These are phyloP conservation scores for Rhyacophila brunnea DNA, from an alignment of 1,140 invertebrate species.

Conservation along the genomic window DNA sequence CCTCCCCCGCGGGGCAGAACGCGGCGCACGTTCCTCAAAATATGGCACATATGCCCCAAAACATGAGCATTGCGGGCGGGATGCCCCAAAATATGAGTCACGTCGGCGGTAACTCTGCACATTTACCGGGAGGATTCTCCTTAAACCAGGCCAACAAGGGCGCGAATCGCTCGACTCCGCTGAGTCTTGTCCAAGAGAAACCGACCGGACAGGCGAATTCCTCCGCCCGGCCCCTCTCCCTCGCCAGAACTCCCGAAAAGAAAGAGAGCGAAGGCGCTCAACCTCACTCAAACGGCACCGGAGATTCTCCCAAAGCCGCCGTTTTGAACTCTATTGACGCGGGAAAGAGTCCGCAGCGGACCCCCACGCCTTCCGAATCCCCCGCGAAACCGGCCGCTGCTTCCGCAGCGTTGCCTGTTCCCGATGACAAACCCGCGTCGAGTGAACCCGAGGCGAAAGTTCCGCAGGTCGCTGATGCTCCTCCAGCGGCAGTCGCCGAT, in stretches of 20 bases:
- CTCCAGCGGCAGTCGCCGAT: conserved; percentile 35
- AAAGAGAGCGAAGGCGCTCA: background rate
- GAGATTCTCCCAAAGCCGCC: conserved; percentile 7
- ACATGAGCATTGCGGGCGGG: background rate
- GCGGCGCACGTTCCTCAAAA: conserved; percentile 7
- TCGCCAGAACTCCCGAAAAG: conserved; percentile 10
- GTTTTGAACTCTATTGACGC: no score
- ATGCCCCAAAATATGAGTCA: background rate
- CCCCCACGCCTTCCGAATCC: no score
- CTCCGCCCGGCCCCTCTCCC: conserved; percentile 13
- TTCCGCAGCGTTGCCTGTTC: background rate
- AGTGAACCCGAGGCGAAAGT: conserved; percentile 2
- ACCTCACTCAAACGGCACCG: conserved; percentile 20
- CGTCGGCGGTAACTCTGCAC: background rate
- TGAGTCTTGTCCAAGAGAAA: conserved; percentile 22
- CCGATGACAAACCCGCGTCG: conserved; percentile 1
- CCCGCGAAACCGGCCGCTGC: conserved; percentile 2
- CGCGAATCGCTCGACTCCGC: conserved; percentile 10
- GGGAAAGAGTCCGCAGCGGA: no score
- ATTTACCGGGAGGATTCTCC: conserved; percentile 7
- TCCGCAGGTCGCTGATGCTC: no score
- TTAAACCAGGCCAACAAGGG: background rate
- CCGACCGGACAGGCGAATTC: conserved; percentile 4
- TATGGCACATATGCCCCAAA: conserved; percentile 9
- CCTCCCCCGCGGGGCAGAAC: background rate